These are phyloP conservation scores for Rhimphoctona megacephalus DNA, from an alignment of 2,888 invertebrate species.

Conservation along the genomic window DNA sequence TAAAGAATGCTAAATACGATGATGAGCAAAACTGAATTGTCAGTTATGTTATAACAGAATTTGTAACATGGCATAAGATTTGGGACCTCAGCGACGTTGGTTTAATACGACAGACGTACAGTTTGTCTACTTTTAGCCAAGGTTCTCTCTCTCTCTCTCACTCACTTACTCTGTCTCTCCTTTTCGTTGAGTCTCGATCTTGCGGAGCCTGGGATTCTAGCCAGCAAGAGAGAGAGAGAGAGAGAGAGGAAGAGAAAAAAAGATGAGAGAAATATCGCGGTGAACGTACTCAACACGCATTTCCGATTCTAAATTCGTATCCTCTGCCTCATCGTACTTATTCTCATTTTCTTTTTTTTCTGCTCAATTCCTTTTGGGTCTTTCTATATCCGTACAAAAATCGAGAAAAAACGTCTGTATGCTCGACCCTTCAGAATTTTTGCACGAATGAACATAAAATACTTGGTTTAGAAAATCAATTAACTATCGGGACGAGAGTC, in stretches of 20 bases:
- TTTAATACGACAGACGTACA: slow-evolving; percentile 44
- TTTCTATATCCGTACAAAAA: slow-evolving; percentile 64
- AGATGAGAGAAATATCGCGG: slow-evolving; percentile 74
- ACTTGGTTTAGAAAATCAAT: neutral
- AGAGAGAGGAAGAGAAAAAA: slow-evolving; percentile 67
- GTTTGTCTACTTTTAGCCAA: slow-evolving; percentile 84
- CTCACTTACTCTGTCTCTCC: slow-evolving; percentile 51
- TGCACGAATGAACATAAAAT: neutral
- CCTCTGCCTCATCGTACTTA: slow-evolving; percentile 60
- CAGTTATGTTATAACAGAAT: slow-evolving; percentile 17
- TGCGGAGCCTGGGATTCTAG: slow-evolving; percentile 79
- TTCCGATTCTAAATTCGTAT: slow-evolving; percentile 83
- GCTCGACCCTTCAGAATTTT: slow-evolving; percentile 11
- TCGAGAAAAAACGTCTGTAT: slow-evolving; percentile 51
- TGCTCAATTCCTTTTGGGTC: slow-evolving; percentile 55
- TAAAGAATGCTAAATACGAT: slow-evolving; percentile 17
- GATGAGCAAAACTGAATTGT: slow-evolving; percentile 32
- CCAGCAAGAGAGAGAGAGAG: slow-evolving; percentile 74
- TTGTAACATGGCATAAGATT: slow-evolving; percentile 51
- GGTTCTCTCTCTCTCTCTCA: slow-evolving; percentile 73
- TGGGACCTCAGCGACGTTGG: slow-evolving; percentile 35
- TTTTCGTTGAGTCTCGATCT: slow-evolving; percentile 46
- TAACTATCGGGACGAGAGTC: neutral
- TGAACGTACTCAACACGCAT: slow-evolving; percentile 79
- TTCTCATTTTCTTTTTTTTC: slow-evolving; percentile 54